Evolutionary conservation across 2,888 invertebrate genomes (phyloP).

Genomic region (Hirtodrosophila cameraria): DNA sequence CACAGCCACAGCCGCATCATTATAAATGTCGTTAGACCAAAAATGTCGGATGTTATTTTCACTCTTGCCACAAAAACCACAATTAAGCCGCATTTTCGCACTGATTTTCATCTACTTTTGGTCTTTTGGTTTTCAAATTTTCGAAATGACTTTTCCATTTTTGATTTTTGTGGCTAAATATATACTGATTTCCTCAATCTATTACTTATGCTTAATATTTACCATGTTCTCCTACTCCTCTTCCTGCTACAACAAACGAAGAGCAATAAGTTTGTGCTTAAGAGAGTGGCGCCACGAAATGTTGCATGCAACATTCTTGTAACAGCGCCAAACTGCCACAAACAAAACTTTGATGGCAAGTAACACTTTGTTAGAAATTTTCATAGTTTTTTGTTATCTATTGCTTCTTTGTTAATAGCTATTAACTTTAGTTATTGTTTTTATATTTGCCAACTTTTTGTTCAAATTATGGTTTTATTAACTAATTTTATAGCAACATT

Average conservation of each 20-base stretch:
- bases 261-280: conserved; percentile 23
- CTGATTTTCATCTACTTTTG: conserved; percentile 24
- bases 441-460: too few species aligned
- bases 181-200: too few species aligned
- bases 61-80: conserved; percentile 34
- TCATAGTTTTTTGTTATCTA: neutral
- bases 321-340: conserved; percentile 10
- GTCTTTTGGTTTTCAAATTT: conserved; percentile 12
- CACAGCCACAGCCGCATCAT: conserved; percentile 34
- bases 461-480: too few species aligned
- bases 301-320: conserved; percentile 51
- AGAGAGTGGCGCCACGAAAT: conserved; percentile 30
- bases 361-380: neutral
- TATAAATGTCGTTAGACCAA: conserved; percentile 22
- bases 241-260: conserved; percentile 5
- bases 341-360: neutral
- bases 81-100: conserved; percentile 47
- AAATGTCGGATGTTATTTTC: conserved; percentile 33
- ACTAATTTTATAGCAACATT: too few species aligned
- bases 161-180: conserved; percentile 10
- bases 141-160: too few species aligned
- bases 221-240: too few species aligned
- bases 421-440: too few species aligned
- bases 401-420: neutral
- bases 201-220: too few species aligned